These are phyloP conservation scores for Epizoanthus fatuus DNA, from an alignment of 92 coral and sea anemone species.

Conservation along the genomic window DNA sequence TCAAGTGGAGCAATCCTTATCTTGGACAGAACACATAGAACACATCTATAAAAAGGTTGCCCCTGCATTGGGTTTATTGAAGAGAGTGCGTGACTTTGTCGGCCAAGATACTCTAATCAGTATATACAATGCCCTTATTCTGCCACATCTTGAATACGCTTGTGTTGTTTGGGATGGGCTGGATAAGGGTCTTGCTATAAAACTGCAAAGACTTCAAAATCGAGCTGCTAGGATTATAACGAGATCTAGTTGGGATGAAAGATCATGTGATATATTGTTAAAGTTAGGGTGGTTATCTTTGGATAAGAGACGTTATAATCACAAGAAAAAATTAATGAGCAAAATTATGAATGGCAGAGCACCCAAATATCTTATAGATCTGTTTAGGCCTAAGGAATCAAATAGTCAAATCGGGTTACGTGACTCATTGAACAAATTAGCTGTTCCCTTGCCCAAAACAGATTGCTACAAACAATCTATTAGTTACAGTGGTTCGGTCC, in stretches of 20 bases:
- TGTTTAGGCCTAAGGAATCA: constrained; percentile 8
- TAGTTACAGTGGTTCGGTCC: background rate
- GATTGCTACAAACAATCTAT: background rate
- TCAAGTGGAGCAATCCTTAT: constrained; percentile 12
- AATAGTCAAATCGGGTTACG: constrained; percentile 11
- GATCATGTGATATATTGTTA: constrained; percentile 17
- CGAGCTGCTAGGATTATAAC: constrained; percentile 41
- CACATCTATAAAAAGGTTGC: background rate
- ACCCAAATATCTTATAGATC: constrained; percentile 25
- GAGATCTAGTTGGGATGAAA: constrained; percentile 23
- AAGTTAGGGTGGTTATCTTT: constrained; percentile 20
- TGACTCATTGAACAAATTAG: constrained; percentile 19
- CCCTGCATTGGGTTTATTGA: background rate
- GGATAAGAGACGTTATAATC: constrained; percentile 32
- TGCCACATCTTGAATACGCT: constrained; percentile 34
- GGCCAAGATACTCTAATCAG: constrained; percentile 22
- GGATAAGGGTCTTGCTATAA: constrained; percentile 33
- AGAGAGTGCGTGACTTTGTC: constrained; percentile 28
- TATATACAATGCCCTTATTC: constrained; percentile 30
- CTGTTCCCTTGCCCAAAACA: constrained; percentile 25
- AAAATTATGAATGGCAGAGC: constrained; percentile 31
- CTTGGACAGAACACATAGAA: background rate
- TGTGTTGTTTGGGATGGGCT: constrained; percentile 35
- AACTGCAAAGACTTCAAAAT: constrained; percentile 26
- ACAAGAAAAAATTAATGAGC: constrained; percentile 8